Evolutionary conservation across 2,113 vertebrate genomes (phyloP).

Genomic region (Hemibagrus wyckioides): DNA sequence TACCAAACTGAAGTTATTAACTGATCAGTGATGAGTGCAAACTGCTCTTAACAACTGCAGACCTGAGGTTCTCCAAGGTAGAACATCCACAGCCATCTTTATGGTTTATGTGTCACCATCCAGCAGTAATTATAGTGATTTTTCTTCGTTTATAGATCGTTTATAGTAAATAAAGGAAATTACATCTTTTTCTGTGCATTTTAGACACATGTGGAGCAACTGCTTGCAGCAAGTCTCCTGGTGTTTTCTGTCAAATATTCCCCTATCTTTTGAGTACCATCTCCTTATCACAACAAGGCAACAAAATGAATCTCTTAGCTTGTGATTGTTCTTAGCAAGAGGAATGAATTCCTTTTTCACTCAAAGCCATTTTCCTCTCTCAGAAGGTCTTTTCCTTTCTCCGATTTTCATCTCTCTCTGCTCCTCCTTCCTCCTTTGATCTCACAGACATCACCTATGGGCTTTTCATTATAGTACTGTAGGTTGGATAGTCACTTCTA

Average conservation of each 20-base stretch:
- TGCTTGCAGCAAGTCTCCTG: neutral
- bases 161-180: neutral
- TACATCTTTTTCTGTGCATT: neutral
- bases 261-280: neutral
- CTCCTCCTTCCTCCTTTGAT: slow-evolving; percentile 11
- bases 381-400: neutral
- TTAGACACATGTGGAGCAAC: neutral
- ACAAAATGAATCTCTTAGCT: neutral
- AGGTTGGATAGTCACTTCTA: neutral
- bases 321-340: neutral
- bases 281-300: neutral
- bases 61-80: no score
- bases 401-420: neutral
- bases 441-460: slow-evolving; percentile 15
- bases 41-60: neutral
- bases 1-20: neutral
- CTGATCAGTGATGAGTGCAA: neutral
- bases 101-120: neutral
- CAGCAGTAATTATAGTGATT: neutral
- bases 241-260: neutral
- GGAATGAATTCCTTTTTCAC: neutral
- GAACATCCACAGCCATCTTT: no score
- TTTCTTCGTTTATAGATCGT: neutral
- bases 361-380: neutral
- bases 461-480: slow-evolving; percentile 14